Evolutionary conservation across 2,113 vertebrate species (phyloP), one percentile per base, ranked within the genome.

Genomic region (Heterochromis multidens): DNA sequence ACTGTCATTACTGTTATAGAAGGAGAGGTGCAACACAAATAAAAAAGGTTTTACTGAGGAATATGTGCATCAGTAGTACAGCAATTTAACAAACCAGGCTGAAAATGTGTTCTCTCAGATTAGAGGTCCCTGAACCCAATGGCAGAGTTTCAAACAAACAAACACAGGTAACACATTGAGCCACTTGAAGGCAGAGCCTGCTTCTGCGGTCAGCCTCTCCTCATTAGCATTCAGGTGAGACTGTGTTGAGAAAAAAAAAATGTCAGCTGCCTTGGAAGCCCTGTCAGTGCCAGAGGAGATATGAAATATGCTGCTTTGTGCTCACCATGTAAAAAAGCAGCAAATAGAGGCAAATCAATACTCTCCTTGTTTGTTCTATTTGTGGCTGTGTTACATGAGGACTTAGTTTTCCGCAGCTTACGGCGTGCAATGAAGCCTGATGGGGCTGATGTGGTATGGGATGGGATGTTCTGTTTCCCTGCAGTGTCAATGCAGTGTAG

Each of bases 161-260:
- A 49, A 29, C 67, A 29, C 17, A 74, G 4, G 27, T 12, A 74
- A 31, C 70, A 52, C 67, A 74, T 11, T 54, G 27, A 74, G 46
- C 52, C 19, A 54, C 70, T 54, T 54, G 70, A 54, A 54, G 46
- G 70, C 27, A 59, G 70, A 63, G n/a, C 37, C 65, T n/a, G 8
- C 57, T 46, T 43, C 77, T 80, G 81, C 37, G 4, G 43, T 49
- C 77, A 56, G 25, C 59, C 14, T 76, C 77, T 27, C 56, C 82
- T 85, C 82, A 91, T 93, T 91, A 89, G 79, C 81, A 93, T 90
- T 92, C 93, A 91, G 84, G 82, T 91, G 92, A 80, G 87, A 56
- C 46, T 52, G 63, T 74, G 67, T 31, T 10, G 79, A 3, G 10
- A 7, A 23, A 46, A 37, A 12, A 46, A 33, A 61, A 25, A 74